Conservation (phyloP, 2,888 invertebrate species). For the Phalera bucephala region DNA sequence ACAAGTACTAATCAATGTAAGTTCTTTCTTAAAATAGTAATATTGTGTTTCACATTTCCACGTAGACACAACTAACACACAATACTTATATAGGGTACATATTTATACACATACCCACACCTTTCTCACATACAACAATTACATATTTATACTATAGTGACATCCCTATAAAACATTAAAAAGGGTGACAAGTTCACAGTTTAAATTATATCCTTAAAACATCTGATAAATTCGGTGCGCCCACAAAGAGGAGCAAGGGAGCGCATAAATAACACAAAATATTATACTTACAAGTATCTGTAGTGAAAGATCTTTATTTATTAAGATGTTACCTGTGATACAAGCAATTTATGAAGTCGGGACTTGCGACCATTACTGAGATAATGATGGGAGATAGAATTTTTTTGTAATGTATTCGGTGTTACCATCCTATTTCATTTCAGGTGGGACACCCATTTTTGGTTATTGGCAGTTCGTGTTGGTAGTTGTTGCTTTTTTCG, state of each 20-base stretch:
- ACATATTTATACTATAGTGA: too few relatives aligned
- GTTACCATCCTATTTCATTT: conserved; percentile 26
- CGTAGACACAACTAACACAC: too few relatives aligned
- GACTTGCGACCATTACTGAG: conserved; percentile 50
- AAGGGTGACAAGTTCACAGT: conserved; percentile 62
- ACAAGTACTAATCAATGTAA: too few relatives aligned
- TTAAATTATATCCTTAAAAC: conserved; percentile 60
- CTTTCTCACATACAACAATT: too few relatives aligned
- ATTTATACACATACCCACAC: too few relatives aligned
- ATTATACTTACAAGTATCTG: conserved; percentile 54
- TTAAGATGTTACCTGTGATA: conserved; percentile 68
- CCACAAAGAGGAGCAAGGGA: conserved; percentile 49
- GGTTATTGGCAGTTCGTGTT: conserved; percentile 8
- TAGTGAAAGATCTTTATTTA: conserved; percentile 70
- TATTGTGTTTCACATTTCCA: too few relatives aligned
- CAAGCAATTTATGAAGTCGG: conserved; percentile 62
- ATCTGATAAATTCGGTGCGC: conserved; percentile 61
- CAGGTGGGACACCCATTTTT: conserved; percentile 15
- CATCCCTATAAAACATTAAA: conserved; percentile 43
- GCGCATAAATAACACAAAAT: conserved; percentile 67
- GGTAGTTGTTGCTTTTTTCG: conserved; percentile 8
- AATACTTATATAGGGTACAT: too few relatives aligned
- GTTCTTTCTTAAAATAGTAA: too few relatives aligned
- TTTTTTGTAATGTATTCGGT: conserved; percentile 26
- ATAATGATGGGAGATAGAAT: conserved; percentile 59